phyloP scores from a whole-genome alignment of 2,797 vertebrate genomes.

The Ctenopoma kingsleyae region DNA sequence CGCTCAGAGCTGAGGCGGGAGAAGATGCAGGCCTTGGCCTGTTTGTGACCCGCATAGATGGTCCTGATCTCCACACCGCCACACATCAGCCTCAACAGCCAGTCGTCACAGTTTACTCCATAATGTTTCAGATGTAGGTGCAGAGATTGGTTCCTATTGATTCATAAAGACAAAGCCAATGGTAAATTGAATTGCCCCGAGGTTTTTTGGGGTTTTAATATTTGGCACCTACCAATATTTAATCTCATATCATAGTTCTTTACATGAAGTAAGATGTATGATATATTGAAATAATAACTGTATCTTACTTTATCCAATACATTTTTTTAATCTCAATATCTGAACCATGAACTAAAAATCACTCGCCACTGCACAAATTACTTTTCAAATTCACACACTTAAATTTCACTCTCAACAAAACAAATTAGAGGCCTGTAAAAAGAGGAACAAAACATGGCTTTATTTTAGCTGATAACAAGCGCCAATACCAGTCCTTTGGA shows the following conservation, averaged over 20 bases:
- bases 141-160: slow-evolving; percentile 94
- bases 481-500: background rate
- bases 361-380: too few relatives aligned
- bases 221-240: too few relatives aligned
- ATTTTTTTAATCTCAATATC: too few relatives aligned
- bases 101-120: slow-evolving; percentile 96
- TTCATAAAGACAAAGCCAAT: slow-evolving; percentile 4
- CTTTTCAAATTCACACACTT: too few relatives aligned
- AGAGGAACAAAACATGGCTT: background rate
- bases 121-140: slow-evolving; percentile 98
- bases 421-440: too few relatives aligned
- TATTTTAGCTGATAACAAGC: background rate
- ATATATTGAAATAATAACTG: too few relatives aligned
- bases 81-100: slow-evolving; percentile 96
- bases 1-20: slow-evolving; percentile 96
- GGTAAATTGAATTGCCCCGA: background rate
- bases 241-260: too few relatives aligned
- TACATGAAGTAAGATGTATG: too few relatives aligned
- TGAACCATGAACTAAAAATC: too few relatives aligned
- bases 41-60: slow-evolving; percentile 97
- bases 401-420: too few relatives aligned
- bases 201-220: too few relatives aligned
- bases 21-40: slow-evolving; percentile 98
- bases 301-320: too few relatives aligned
- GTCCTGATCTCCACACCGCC: slow-evolving; percentile 97